Conservation (phyloP, 2,797 vertebrate species). For the Enteromius unitaeniatus region DNA sequence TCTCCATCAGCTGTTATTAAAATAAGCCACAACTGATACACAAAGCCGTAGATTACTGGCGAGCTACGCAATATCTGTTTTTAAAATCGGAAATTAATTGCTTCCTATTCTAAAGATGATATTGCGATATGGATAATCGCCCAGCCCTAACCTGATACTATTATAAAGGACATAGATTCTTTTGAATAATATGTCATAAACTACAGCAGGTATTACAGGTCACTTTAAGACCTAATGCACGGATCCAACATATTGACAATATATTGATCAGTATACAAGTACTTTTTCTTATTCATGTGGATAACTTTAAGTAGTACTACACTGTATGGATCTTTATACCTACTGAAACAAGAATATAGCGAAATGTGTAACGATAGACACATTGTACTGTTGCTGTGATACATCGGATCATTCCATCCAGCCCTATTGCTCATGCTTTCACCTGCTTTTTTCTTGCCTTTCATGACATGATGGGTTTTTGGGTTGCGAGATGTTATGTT, state of each 20-base stretch:
- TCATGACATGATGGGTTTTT: conserved; percentile 33
- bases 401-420: neutral
- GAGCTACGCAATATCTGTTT: too few relatives aligned
- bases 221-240: neutral
- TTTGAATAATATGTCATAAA: neutral
- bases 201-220: neutral
- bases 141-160: neutral
- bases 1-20: too few relatives aligned
- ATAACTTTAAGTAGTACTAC: neutral
- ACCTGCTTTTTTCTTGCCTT: neutral
- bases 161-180: neutral
- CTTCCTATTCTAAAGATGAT: too few relatives aligned
- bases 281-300: neutral
- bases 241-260: neutral
- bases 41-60: too few relatives aligned
- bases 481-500: conserved; percentile 14
- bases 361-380: neutral
- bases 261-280: neutral
- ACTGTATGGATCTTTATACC: neutral
- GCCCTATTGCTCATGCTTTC: conserved; percentile 3
- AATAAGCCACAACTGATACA: too few relatives aligned
- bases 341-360: neutral
- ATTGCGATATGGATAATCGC: too few relatives aligned
- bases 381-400: neutral
- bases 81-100: too few relatives aligned